Base-by-base conservation (phyloP, 2,797 vertebrate genomes). In the Pelodytes ibericus region DNA sequence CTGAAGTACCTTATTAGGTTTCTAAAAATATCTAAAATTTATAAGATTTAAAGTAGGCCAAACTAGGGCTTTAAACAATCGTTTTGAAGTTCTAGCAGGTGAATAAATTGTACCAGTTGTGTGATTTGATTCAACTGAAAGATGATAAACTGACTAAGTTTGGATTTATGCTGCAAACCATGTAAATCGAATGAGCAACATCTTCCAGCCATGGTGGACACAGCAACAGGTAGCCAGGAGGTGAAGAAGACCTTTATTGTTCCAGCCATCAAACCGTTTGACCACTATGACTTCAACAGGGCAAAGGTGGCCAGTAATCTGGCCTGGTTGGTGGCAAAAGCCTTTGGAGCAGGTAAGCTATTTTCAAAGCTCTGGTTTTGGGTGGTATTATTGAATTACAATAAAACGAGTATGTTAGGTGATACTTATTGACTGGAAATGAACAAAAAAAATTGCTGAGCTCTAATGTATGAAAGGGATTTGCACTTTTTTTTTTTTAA, bases 291-390 rank as follows among this genome's bases (percentile, higher is more conserved):
- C 82, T 98, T 99, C 75, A 87, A 94, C 82, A 88, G 95, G 85
- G 96, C 96, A 71, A 99, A 99, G 86, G 93, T 96, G 86, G 93
- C 94, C 86, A 96, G 95, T 88, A 98, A 94, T 86, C 91, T 99
- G 83, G 94, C 94, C 83, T 99, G 97, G 97, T 90, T 99, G 77
- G 93, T 97, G 86, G 89, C 95, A 89, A 98, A 97, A 90, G 96
- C 97, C 69, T 98, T 95, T 77, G 96, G 97, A 84, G 93, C 97
- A 94, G 97, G 97, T 99, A 95, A 86, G 96, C 83, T 30, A n/a
- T 59, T 41, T 15, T 47, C 1, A 16, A 15, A 15, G 4, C 1
- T 47, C 16, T 47, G 1, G 13, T 13, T 36, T 6, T 6, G 33
- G 11, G 5, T 36, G 33, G 33, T 1, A 11, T 6, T 11, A 36